Conservation (phyloP, 1,140 invertebrate genomes). For the Cydia fagiglandana region DNA sequence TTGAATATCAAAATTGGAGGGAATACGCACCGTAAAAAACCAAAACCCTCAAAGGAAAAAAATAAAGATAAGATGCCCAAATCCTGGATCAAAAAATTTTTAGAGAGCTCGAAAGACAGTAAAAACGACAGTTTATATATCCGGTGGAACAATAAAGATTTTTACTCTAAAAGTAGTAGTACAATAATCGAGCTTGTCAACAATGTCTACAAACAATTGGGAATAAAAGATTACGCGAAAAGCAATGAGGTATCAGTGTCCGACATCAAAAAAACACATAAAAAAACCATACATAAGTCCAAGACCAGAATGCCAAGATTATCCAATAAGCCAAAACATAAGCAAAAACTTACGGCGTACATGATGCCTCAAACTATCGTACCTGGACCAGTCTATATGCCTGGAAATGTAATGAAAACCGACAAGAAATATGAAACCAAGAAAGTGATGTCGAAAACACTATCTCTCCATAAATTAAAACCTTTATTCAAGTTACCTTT, state of each 20-base stretch:
- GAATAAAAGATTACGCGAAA: slow-evolving; percentile 34
- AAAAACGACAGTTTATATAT: slow-evolving; percentile 51
- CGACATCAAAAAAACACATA: not conserved
- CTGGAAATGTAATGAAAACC: slow-evolving; percentile 28
- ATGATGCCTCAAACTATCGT: slow-evolving; percentile 60
- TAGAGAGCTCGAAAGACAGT: slow-evolving; percentile 51
- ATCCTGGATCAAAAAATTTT: slow-evolving; percentile 55
- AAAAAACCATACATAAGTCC: not conserved
- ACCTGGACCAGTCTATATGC: slow-evolving; percentile 36
- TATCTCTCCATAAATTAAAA: slow-evolving; percentile 36
- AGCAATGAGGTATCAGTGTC: slow-evolving; percentile 42
- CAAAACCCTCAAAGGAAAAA: slow-evolving; percentile 34
- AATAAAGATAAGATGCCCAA: slow-evolving; percentile 35
- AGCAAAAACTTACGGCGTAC: slow-evolving; percentile 60
- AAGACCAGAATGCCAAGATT: not conserved
- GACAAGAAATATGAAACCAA: slow-evolving; percentile 30
- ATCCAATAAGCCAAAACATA: not conserved
- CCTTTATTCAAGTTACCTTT: not conserved
- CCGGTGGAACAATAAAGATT: slow-evolving; percentile 60
- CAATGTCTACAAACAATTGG: slow-evolving; percentile 52
- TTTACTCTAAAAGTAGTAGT: slow-evolving; percentile 59
- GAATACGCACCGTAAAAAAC: slow-evolving; percentile 1
- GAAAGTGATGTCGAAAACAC: slow-evolving; percentile 47
- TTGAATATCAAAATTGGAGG: slow-evolving; percentile 54
- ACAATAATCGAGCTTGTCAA: slow-evolving; percentile 63